phyloP scores from a whole-genome alignment of 2,888 invertebrate species.

The Tachina fera region DNA sequence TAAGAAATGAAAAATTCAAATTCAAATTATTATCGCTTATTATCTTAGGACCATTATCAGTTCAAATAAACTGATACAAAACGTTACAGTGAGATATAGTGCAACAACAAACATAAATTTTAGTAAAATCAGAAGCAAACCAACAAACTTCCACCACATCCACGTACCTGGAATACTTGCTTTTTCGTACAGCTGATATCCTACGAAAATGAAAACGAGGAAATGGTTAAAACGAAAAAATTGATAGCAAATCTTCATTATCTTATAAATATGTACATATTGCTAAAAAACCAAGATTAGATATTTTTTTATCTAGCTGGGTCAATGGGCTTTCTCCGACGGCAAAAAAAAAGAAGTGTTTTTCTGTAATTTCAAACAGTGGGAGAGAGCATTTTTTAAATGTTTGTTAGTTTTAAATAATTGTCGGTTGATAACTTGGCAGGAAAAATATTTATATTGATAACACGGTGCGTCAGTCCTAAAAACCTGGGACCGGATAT shows the following conservation, averaged over 20 bases:
- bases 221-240: conserved; percentile 68
- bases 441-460: too few relatives aligned
- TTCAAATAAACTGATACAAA: conserved; percentile 82
- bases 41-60: conserved; percentile 81
- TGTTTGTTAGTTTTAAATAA: too few relatives aligned
- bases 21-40: conserved; percentile 82
- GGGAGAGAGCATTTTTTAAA: neutral
- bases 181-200: conserved; percentile 62
- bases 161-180: neutral
- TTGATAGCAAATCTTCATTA: conserved; percentile 82
- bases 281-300: conserved; percentile 81
- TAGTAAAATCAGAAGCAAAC: conserved; percentile 30
- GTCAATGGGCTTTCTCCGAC: conserved; percentile 73
- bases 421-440: too few relatives aligned
- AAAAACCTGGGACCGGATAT: too few relatives aligned
- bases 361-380: conserved; percentile 12
- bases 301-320: conserved; percentile 81
- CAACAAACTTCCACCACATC: neutral
- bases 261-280: conserved; percentile 78
- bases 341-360: neutral
- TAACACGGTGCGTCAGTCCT: too few relatives aligned
- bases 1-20: conserved; percentile 81
- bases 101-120: conserved; percentile 31
- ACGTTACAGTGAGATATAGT: conserved; percentile 71
- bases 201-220: conserved; percentile 63